Percentiles rank a stretch among this genome's conserved stretches.
Conservation (phyloP, 2,888 invertebrate genomes). For the Limenitis camilla region DNA sequence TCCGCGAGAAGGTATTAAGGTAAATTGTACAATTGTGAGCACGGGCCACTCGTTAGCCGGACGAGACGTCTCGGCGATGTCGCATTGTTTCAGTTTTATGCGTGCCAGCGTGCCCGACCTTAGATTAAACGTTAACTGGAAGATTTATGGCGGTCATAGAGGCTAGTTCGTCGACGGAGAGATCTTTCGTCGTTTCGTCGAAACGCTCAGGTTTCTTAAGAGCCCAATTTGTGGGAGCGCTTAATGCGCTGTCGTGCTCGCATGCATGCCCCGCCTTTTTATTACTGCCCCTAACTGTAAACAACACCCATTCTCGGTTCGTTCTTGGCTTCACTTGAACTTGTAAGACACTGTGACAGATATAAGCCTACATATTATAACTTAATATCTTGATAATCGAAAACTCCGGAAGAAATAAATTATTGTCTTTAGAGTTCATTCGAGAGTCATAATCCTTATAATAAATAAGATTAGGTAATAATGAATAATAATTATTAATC, state of each 20-base stretch:
- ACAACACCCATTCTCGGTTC: conserved; percentile 62
- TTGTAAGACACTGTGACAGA: conserved; percentile 16
- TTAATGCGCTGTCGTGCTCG: conserved; percentile 63
- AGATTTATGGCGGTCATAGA: conserved; percentile 64
- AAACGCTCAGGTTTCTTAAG: conserved; percentile 56
- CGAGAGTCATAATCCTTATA: no score
- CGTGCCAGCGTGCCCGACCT: conserved; percentile 61
- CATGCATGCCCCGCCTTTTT: conserved; percentile 70
- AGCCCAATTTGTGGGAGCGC: conserved; percentile 65
- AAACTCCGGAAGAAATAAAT: no score
- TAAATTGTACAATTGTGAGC: conserved; percentile 70
- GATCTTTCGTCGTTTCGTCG: conserved; percentile 37
- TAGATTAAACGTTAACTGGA: conserved; percentile 63
- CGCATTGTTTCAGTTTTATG: conserved; percentile 69
- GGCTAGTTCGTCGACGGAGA: conserved; percentile 53
- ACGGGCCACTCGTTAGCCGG: conserved; percentile 69
- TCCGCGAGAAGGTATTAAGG: conserved; percentile 63
- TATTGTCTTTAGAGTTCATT: no score
- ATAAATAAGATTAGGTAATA: no score
- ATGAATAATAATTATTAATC: no score
- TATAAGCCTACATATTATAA: conserved; percentile 3
- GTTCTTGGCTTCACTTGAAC: conserved; percentile 18
- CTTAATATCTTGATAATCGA: no score
- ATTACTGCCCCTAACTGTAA: conserved; percentile 70
- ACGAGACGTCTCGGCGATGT: conserved; percentile 58